Evolutionary conservation across 1,140 invertebrate species (phyloP).

Genomic region (Palaemon carinicauda): DNA sequence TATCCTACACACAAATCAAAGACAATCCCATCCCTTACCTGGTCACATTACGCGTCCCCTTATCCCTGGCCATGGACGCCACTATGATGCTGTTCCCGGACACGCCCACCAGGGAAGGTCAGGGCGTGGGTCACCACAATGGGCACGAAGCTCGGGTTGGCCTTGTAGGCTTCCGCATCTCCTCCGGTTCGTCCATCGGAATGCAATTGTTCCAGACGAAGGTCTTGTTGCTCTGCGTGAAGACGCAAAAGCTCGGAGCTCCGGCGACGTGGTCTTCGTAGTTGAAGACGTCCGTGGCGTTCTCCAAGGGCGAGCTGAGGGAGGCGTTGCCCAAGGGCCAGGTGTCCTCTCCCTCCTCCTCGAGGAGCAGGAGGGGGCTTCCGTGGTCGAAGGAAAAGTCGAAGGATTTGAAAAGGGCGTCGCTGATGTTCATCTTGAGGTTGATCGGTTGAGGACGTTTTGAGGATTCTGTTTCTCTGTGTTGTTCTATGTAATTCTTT

Average conservation of each 20-base stretch:
- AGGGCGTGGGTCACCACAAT: conserved; percentile 64
- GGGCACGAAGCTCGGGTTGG: conserved; percentile 63
- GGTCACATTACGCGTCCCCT: conserved; percentile 36
- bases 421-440: too few relatives aligned
- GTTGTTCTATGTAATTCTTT: too few relatives aligned
- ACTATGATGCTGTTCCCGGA: conserved; percentile 62
- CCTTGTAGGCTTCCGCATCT: conserved; percentile 63
- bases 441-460: too few relatives aligned
- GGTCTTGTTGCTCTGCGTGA: conserved; percentile 4
- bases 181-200: conserved; percentile 62
- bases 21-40: too few relatives aligned
- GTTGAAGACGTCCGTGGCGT: background rate
- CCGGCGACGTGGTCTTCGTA: background rate
- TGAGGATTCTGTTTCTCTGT: too few relatives aligned
- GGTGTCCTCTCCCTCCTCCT: background rate
- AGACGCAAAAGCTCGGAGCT: background rate
- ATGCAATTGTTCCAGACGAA: conserved; percentile 22
- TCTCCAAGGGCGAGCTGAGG: background rate
- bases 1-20: too few relatives aligned
- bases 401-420: too few relatives aligned
- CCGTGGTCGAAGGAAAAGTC: too few relatives aligned
- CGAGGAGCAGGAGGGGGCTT: too few relatives aligned
- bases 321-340: background rate
- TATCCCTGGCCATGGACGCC: conserved; percentile 59
- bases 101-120: conserved; percentile 64